phyloP scores from a whole-genome alignment of 2,888 invertebrate species.

The Drosophila birchii region DNA sequence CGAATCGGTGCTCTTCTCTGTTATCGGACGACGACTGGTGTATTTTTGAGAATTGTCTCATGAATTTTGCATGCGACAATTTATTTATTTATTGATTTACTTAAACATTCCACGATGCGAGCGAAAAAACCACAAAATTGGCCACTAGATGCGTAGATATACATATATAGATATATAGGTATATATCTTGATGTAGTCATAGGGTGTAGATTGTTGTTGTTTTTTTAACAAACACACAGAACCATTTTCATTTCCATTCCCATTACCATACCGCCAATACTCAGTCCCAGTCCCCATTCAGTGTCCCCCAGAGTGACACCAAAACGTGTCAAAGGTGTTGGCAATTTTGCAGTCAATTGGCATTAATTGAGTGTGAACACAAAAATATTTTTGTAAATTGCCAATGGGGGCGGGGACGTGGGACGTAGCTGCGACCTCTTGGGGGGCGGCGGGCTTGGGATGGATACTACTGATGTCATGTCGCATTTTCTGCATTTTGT shows the following conservation, averaged over 20 bases:
- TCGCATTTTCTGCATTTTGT: not conserved
- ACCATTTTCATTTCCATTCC: slow-evolving; percentile 1
- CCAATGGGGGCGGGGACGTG: not conserved
- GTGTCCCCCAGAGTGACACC: not conserved
- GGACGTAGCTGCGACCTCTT: slow-evolving; percentile 20
- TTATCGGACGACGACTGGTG: slow-evolving; percentile 26
- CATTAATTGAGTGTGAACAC: slow-evolving; percentile 81
- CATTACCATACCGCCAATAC: not conserved
- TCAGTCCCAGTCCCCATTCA: not conserved
- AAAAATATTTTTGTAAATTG: slow-evolving; percentile 77
- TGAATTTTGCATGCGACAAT: slow-evolving; percentile 78
- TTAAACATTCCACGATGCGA: slow-evolving; percentile 41
- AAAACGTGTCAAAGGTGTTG: slow-evolving; percentile 80
- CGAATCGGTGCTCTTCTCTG: slow-evolving; percentile 20
- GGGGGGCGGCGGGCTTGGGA: not conserved
- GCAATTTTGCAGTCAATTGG: slow-evolving; percentile 80
- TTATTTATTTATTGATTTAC: slow-evolving; percentile 79
- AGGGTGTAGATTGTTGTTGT: not conserved
- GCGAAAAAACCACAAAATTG: slow-evolving; percentile 7
- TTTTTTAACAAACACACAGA: not conserved
- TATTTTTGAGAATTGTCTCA: slow-evolving; percentile 57
- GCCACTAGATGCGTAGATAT: slow-evolving; percentile 5
- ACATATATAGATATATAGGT: not conserved
- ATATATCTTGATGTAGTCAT: slow-evolving; percentile 12
- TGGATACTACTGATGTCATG: slow-evolving; percentile 33